Base-by-base conservation (phyloP, 2,888 invertebrate genomes). In the Agrilus biguttatus region DNA sequence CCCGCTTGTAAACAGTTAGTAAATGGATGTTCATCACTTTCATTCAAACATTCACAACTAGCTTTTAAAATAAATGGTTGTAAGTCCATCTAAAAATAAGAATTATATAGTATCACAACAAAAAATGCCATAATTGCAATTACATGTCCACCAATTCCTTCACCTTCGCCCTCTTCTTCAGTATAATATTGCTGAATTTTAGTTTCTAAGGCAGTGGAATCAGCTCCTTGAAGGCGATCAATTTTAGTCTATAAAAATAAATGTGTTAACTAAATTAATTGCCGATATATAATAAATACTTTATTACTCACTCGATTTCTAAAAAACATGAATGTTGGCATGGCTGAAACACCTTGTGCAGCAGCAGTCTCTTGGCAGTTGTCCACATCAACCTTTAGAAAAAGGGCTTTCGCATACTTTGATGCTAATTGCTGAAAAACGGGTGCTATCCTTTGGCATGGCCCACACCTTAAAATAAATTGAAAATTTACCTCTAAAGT, bases 321-420 rank as follows among this genome's bases (percentile, higher is more conserved):
- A 64, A 88, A 96, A 61, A 97, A 91, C 52, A 93, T 80, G 61
- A 99, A 99, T 1, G 98, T 99, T 19, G 98, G 98, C 95, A 98
- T 96, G 0, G 95, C 91, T 44, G 83, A 83, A 35, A 99, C 87
- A 42, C 89, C 89, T 61, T 96, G 87, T 12, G 77, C 72, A 21
- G 82, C 77, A 2, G 96, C 92, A 8, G 88, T 87, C 53, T 89
- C 92, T 53, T 82, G 81, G 56, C 90, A 95, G 65, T 83, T 80
- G 60, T 97, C 96, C 14, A 97, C 95, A 65, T 95, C 93, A 8
- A 98, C 88, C 69, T 95, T 92, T 13, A 93, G 67, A 60, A 97
- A 98, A 13, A 90, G 77, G 12, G 90, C 93, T 53, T 82, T 78
- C 0, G 87, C 80, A 65, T 89, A 97, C 65, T 88, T 89, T 8